Evolutionary conservation across 2,888 invertebrate species (phyloP).

Genomic region (Eristalis intricaria): DNA sequence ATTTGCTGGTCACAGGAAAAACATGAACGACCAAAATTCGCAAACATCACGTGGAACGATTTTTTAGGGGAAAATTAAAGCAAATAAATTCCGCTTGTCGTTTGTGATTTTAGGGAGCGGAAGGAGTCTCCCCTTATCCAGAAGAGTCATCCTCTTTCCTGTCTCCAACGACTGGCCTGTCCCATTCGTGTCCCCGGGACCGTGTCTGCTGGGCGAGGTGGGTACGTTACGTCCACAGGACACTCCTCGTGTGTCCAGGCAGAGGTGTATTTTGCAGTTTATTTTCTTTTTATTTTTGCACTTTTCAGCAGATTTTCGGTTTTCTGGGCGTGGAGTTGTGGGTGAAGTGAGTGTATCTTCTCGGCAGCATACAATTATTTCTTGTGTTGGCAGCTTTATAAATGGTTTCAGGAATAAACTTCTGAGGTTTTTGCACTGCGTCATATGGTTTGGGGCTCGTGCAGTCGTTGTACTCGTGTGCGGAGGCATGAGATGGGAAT

Average conservation of each 20-base stretch:
- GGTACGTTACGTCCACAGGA: constrained; percentile 12
- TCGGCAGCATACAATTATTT: constrained; percentile 10
- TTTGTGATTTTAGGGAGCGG: constrained; percentile 39
- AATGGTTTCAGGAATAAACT: constrained; percentile 3
- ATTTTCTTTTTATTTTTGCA: background rate
- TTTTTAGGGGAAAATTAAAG: constrained; percentile 33
- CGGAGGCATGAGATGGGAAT: background rate
- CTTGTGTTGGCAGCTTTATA: constrained; percentile 8
- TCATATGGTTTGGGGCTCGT: background rate
- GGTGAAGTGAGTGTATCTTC: constrained; percentile 11
- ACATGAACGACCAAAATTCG: constrained; percentile 25
- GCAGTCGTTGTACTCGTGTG: background rate
- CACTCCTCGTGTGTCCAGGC: constrained; percentile 30
- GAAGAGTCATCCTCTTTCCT: constrained; percentile 23
- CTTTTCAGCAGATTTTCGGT: constrained; percentile 16
- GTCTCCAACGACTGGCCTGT: constrained; percentile 4
- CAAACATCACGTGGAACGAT: constrained; percentile 24
- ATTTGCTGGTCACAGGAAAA: background rate
- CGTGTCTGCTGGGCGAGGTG: constrained; percentile 30
- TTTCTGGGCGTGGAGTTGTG: background rate
- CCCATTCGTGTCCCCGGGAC: background rate
- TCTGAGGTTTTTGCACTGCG: background rate
- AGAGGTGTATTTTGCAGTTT: constrained; percentile 2
- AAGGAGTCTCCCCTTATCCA: constrained; percentile 30
- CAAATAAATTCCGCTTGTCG: constrained; percentile 39